A percentile compares a stretch with the other conserved stretches of the same genome.
These are phyloP conservation scores for Saturnia pavonia DNA, from an alignment of 2,888 invertebrate species.

Conservation along the genomic window DNA sequence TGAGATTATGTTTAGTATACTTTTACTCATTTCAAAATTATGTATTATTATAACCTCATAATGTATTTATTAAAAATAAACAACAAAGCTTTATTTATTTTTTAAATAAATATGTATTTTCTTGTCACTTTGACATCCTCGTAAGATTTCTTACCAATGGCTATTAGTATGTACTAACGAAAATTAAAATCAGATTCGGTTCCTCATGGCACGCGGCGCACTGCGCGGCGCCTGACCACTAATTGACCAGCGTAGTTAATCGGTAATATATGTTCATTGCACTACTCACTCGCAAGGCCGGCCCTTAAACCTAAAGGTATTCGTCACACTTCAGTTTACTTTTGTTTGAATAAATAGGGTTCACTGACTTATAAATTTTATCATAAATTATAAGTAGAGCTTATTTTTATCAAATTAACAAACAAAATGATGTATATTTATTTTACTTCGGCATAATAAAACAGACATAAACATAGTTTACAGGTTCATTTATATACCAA, in stretches of 20 bases:
- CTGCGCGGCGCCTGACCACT: slow-evolving; percentile 51
- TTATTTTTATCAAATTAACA: neutral
- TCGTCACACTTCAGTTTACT: slow-evolving; percentile 60
- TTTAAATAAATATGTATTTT: neutral
- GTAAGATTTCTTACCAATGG: slow-evolving; percentile 40
- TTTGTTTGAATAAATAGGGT: slow-evolving; percentile 53
- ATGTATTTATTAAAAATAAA: neutral
- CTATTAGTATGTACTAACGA: slow-evolving; percentile 46
- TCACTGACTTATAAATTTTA: slow-evolving; percentile 36
- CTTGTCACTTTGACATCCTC: neutral
- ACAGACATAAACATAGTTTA: neutral
- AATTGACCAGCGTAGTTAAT: slow-evolving; percentile 73
- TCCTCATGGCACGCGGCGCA: slow-evolving; percentile 18
- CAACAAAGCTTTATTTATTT: neutral
- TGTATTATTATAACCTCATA: too few species aligned
- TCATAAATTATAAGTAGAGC: neutral
- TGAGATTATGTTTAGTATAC: neutral
- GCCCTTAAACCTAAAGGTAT: slow-evolving; percentile 50
- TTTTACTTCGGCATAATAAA: neutral
- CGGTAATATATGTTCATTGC: slow-evolving; percentile 65
- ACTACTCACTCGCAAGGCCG: slow-evolving; percentile 41
- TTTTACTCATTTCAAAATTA: neutral
- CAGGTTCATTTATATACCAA: neutral
- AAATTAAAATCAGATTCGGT: slow-evolving; percentile 51
- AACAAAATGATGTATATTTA: neutral